phyloP scores from a whole-genome alignment of 2,797 vertebrate species.

The Nasua narica region DNA sequence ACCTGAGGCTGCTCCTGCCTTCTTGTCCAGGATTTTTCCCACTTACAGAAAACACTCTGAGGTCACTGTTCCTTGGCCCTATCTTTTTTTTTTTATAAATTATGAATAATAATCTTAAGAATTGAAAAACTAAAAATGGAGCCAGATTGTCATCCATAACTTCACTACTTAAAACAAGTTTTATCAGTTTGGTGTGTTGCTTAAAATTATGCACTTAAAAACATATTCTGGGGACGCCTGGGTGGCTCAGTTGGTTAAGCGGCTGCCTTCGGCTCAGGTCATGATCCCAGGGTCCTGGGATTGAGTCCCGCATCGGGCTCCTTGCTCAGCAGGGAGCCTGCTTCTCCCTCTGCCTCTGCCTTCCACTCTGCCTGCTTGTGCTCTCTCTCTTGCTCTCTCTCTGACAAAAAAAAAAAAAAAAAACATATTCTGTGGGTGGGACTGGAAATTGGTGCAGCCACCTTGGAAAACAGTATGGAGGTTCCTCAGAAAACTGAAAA shows the following conservation, averaged over 20 bases:
- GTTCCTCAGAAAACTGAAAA: not conserved
- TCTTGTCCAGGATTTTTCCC: not conserved
- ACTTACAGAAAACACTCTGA: not conserved
- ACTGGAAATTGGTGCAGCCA: not conserved
- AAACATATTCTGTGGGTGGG: not conserved
- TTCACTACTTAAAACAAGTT: not conserved
- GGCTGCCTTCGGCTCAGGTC: too few relatives aligned
- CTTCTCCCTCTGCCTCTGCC: too few relatives aligned
- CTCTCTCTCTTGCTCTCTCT: too few relatives aligned
- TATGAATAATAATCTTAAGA: not conserved
- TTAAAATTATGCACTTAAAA: not conserved
- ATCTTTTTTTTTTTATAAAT: not conserved
- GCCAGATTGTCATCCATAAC: not conserved
- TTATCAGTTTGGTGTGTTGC: not conserved
- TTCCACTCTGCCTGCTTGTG: too few relatives aligned
- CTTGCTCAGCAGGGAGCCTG: too few relatives aligned
- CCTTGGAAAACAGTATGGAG: not conserved
- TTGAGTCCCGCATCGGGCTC: too few relatives aligned
- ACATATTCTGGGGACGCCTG: not conserved
- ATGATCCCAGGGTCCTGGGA: too few relatives aligned
- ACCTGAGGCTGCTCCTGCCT: not conserved
- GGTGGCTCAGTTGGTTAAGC: too few relatives aligned
- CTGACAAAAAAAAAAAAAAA: too few relatives aligned
- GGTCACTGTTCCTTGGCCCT: not conserved
- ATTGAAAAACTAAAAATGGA: not conserved